Base-by-base conservation (phyloP, 2,797 vertebrate genomes). In the Sebastes taczanowskii region DNA sequence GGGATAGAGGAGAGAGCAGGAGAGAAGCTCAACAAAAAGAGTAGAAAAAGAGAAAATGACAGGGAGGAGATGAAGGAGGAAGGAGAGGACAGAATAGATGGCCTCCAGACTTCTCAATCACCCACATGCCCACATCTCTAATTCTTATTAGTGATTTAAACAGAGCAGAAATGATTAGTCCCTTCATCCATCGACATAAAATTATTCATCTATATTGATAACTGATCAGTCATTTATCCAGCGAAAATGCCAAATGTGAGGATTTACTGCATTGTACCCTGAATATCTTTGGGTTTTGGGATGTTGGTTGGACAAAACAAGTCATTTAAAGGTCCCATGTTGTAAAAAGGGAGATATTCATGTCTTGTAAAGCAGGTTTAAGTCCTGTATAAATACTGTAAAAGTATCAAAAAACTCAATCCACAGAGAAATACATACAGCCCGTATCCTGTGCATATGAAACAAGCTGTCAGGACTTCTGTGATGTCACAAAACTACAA, bases 21-120 rank as follows among this genome's bases (percentile, higher is more conserved):
- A 58, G 58, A 72, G 66, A 35, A 77, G 29, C 60, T 69, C 34
- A 60, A 29, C 32, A 77, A 65, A 79, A 49, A 35, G 61, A 66
- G 49, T 2, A 18, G 53, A 62, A 60, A 46, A 11, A 13, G 18
- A 71, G 25, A 58, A 70, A 70, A 59, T 59, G 42, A 74, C 22
- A 34, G 18, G 20, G 65, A 42, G 38, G 14, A 78, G 35, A 77
- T 55, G 70, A 60, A 65, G 23, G 22, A 68, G 49, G 49, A 52
- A 34, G 29, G 16, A 42, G 22, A 34, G 52, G 27, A 27, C 35
- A 42, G 30, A 23, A 55, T 53, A 62, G 27, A 7, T 5, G 11
- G 56, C 14, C 42, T 46, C 42, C 42, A 53, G 27, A 66, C n/a
- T 42, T 25, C 52, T 20, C 27, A 42, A 10, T 29, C 30, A 2